Percentiles rank a stretch among this genome's conserved stretches.
These are phyloP conservation scores for Serrognathus titanus DNA, from an alignment of 2,888 invertebrate species.

Conservation along the genomic window DNA sequence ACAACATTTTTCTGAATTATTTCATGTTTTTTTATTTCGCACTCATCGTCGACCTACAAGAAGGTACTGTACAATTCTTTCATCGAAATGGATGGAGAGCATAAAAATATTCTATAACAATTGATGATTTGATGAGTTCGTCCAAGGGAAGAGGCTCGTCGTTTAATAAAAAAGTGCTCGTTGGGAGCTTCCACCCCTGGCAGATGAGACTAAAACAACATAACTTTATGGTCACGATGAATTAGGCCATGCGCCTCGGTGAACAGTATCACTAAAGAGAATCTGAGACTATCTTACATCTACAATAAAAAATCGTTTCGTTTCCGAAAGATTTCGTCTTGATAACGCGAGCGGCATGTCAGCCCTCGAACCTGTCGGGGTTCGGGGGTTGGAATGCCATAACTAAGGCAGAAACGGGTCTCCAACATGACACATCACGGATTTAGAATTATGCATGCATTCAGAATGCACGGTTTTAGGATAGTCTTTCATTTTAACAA, in stretches of 20 bases:
- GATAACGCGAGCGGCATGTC: constrained; percentile 22
- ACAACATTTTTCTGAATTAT: neutral
- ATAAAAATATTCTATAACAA: constrained; percentile 32
- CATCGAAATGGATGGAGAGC: constrained; percentile 40
- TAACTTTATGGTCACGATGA: constrained; percentile 19
- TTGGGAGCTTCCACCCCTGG: no score
- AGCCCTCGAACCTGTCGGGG: constrained; percentile 9
- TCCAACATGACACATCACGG: constrained; percentile 39
- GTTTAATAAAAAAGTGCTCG: no score
- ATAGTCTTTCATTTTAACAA: constrained; percentile 30
- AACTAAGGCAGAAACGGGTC: constrained; percentile 48
- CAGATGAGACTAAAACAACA: constrained; percentile 3
- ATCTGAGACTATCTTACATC: constrained; percentile 43
- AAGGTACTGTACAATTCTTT: constrained; percentile 41
- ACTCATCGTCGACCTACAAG: constrained; percentile 31
- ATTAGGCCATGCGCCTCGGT: constrained; percentile 34
- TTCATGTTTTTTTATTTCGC: constrained; percentile 6
- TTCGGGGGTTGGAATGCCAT: constrained; percentile 31
- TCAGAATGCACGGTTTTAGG: constrained; percentile 31
- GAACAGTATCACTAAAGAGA: constrained; percentile 39
- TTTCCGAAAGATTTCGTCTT: constrained; percentile 43
- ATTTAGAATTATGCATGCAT: constrained; percentile 49
- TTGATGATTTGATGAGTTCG: constrained; percentile 11
- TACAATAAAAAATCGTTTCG: constrained; percentile 48
- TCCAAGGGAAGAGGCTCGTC: neutral